Base-by-base conservation (phyloP, 2,113 vertebrate genomes). In the Hyperoodon ampullatus region DNA sequence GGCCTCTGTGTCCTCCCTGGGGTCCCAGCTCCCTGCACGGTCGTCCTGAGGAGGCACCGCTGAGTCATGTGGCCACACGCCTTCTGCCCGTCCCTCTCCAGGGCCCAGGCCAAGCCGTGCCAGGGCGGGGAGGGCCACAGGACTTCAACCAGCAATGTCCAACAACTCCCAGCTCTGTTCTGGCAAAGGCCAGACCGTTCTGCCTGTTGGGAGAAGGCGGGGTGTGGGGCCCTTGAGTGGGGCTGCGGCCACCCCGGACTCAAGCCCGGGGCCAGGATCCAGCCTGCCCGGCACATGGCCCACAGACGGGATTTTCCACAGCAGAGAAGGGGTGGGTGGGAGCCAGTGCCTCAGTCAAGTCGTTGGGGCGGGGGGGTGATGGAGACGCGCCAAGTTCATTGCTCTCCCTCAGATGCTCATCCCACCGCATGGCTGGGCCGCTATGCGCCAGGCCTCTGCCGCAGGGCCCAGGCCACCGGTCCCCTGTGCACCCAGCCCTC, bases 391-490 rank as follows among this genome's bases (percentile, higher is more conserved):
- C 63, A 71, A 58, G 44, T 47, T 42, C 78, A 39, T 35, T 18
- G 44, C 58, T 85, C 53, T 30, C 28, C 35, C 39, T 83, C 24
- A 82, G 19, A 44, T 33, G 50, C 28, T 47, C 8, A 1, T 18
- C 68, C 39, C 80, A 6, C n/a, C 85, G 30, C 39, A 68, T n/a
- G 23, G 68, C 44, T 60, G 44, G 19, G 47, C 30, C 47, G 23
- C 33, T 7, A 2, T 21, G 26, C 0, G 0, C 53, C 24, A 33
- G 1, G 3, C 1, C 71, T 70, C 44, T 44, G 7, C 33, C 3
- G 5, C 19, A 30, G 19, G 18, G 47, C 30, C 28, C 47, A 15
- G 63, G 63, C 28, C 63, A 15, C 30, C 74, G 1, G 16, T 5
- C 47, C 30, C 47, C 15, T 2, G 5, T 33, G 30, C 14, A 18